These are phyloP conservation scores for Drosophila erecta DNA, from an alignment of 1,140 invertebrate species.

Conservation along the genomic window DNA sequence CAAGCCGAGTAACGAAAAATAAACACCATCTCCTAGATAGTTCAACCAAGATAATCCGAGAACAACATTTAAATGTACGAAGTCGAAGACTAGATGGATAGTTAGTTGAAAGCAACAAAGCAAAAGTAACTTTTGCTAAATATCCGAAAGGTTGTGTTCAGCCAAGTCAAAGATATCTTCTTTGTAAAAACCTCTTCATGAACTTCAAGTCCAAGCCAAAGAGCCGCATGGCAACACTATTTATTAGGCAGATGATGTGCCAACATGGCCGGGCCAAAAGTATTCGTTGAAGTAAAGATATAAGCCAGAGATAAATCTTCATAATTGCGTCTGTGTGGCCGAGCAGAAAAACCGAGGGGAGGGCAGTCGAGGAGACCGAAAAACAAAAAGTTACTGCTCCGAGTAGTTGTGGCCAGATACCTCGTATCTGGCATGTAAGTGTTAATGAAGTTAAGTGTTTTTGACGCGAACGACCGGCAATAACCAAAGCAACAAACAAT, in stretches of 20 bases:
- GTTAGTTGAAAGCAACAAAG: neutral
- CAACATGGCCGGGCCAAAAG: constrained; percentile 51
- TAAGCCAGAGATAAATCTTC: constrained; percentile 78
- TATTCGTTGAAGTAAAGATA: constrained; percentile 57
- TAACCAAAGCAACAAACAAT: constrained; percentile 69
- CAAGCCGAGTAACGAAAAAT: constrained; percentile 37
- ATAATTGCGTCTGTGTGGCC: constrained; percentile 76
- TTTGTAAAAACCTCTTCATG: constrained; percentile 4
- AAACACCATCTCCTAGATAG: neutral
- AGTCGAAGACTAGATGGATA: neutral
- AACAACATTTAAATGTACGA: neutral
- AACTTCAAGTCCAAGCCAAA: constrained; percentile 5
- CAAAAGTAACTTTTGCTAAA: neutral
- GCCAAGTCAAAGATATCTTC: neutral
- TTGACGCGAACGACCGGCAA: constrained; percentile 69
- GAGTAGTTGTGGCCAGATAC: constrained; percentile 45
- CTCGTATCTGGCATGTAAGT: constrained; percentile 79
- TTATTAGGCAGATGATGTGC: constrained; percentile 77
- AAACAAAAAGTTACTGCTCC: constrained; percentile 46
- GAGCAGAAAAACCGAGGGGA: constrained; percentile 31
- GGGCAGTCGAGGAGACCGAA: constrained; percentile 20
- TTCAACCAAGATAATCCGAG: neutral
- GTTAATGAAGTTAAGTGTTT: constrained; percentile 83
- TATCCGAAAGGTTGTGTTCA: no score
- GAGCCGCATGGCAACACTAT: constrained; percentile 42